Percentiles rank a stretch among this genome's conserved stretches.
Evolutionary conservation across 1,140 invertebrate genomes (phyloP).

Genomic region (Polyergus mexicanus): DNA sequence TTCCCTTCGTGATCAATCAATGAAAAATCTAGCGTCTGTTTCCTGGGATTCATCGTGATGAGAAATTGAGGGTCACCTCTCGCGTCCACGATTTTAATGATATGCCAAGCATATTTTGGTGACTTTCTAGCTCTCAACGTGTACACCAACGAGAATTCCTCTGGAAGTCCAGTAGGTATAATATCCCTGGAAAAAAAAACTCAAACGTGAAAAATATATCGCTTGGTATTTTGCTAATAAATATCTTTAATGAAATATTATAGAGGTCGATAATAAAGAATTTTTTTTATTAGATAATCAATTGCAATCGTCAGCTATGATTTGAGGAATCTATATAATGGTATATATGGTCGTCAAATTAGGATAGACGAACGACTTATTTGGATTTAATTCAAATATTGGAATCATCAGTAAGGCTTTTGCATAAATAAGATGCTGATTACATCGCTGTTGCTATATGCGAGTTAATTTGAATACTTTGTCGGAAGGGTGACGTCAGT

Average conservation of each 20-base stretch:
- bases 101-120: slow-evolving; percentile 90
- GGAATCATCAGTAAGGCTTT: too few relatives aligned
- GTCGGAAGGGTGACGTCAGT: slow-evolving; percentile 91
- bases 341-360: too few relatives aligned
- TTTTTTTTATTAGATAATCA: background rate
- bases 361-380: too few relatives aligned
- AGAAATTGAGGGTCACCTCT: slow-evolving; percentile 89
- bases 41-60: slow-evolving; percentile 90
- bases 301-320: too few relatives aligned
- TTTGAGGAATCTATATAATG: too few relatives aligned
- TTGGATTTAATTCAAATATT: too few relatives aligned
- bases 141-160: slow-evolving; percentile 91
- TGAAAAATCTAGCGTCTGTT: slow-evolving; percentile 89
- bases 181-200: slow-evolving; percentile 86
- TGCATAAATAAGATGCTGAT: background rate
- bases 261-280: background rate
- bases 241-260: background rate
- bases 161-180: slow-evolving; percentile 90
- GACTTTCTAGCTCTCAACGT: slow-evolving; percentile 89
- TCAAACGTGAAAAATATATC: slow-evolving; percentile 6
- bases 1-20: slow-evolving; percentile 87
- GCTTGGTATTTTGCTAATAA: slow-evolving; percentile 12
- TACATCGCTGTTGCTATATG: slow-evolving; percentile 15
- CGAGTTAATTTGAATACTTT: slow-evolving; percentile 85
- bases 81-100: slow-evolving; percentile 89